phyloP scores from a whole-genome alignment of 2,113 vertebrate genomes.

The Lynx canadensis region DNA sequence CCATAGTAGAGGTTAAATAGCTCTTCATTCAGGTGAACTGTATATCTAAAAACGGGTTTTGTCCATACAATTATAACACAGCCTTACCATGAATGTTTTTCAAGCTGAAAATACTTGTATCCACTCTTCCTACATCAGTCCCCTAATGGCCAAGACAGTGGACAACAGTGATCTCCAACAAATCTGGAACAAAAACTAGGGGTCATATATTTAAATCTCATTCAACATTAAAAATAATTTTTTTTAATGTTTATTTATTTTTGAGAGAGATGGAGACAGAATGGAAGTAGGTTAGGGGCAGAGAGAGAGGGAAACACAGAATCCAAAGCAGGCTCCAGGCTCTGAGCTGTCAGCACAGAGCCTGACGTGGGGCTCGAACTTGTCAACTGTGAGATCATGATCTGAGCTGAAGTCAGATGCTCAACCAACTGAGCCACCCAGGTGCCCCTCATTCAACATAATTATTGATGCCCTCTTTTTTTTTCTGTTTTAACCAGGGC shows the following conservation, averaged over 20 bases:
- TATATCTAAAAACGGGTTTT: not conserved
- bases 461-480: not conserved
- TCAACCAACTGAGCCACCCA: no score
- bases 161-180: not conserved
- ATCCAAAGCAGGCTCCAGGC: no score
- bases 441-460: not conserved
- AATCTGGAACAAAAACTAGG: not conserved
- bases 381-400: no score
- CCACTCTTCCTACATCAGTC: not conserved
- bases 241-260: no score
- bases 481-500: not conserved
- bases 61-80: not conserved
- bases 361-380: no score
- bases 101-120: not conserved
- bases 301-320: no score
- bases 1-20: not conserved
- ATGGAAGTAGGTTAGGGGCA: no score
- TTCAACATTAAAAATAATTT: not conserved
- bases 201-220: constrained; percentile 18
- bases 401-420: no score
- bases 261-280: no score
- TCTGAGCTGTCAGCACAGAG: no score
- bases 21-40: not conserved
- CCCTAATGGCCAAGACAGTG: not conserved
- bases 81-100: not conserved